Base-by-base conservation (phyloP, 2,113 vertebrate species). In the Rallus limicola region DNA sequence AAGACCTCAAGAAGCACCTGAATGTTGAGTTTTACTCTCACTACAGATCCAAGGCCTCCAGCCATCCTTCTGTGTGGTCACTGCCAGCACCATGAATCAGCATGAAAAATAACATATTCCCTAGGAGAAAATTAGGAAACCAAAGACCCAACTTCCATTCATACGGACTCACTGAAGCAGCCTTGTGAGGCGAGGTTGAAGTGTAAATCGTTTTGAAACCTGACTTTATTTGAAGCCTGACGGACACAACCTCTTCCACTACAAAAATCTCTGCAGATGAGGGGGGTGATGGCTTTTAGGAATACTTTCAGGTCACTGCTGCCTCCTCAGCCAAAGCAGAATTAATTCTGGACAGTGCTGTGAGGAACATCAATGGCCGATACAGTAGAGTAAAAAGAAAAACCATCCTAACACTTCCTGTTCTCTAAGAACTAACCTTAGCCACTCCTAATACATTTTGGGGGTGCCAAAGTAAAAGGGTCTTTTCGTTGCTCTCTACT, bases 281-380 rank as follows among this genome's bases (percentile, higher is more conserved):
- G 90, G 16, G 11, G 17, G 38, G 59, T 9, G 68, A 23, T 67
- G 72, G 85, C 78, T 94, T 85, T 84, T 3, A 5, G 28, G 38
- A 86, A 79, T 25, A 62, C 62, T 93, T 85, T 90, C 46, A 81
- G 84, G 52, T 83, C 81, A 82, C 33, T 56, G 64, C 52, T 10
- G 14, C 87, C 82, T 92, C 77, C 88, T 70, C 76, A 95, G 86
- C 16, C 53, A 90, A 72, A 82, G 75, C 25, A 86, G 68, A 93
- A 96, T 60, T 65, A 83, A 94, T 79, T 86, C 53, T n/a, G 65
- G 40, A 44, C 72, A 81, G 55, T 19, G 50, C 33, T 95, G 75
- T 15, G 52, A 90, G 62, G 78, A 93, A 79, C 62, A 82, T 68
- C 24, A 83, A 44, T 33, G 81, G 67, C 38, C 24, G 10, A 87